phyloP scores from a whole-genome alignment of 2,888 invertebrate genomes.

The Callyntrura guangdongensis region DNA sequence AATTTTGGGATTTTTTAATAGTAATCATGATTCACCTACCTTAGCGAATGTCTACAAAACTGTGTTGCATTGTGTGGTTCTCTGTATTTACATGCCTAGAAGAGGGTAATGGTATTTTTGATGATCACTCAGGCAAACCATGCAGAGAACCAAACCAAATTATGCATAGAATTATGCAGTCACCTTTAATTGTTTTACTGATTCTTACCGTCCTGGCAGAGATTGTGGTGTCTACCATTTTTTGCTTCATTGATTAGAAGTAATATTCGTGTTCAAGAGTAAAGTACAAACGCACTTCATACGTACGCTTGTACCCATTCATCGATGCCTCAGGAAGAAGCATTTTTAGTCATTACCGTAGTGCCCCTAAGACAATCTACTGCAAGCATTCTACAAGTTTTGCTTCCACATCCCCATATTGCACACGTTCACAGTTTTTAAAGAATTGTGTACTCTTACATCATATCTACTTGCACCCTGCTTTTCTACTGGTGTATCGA shows the following conservation, averaged over 20 bases:
- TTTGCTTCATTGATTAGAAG: constrained; percentile 39
- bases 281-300: neutral
- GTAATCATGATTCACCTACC: constrained; percentile 29
- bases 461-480: constrained; percentile 45
- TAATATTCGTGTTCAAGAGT: constrained; percentile 32
- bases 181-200: constrained; percentile 27
- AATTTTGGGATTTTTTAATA: constrained; percentile 42
- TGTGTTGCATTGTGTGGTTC: neutral
- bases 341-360: constrained; percentile 61
- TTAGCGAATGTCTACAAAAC: neutral
- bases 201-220: neutral
- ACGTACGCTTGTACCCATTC: constrained; percentile 26
- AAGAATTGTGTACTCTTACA: constrained; percentile 7
- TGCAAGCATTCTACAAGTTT: constrained; percentile 31
- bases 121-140: neutral
- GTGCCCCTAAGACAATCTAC: constrained; percentile 49
- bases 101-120: neutral
- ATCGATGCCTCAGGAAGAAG: constrained; percentile 74
- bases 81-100: neutral
- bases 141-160: too few species aligned
- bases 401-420: constrained; percentile 54
- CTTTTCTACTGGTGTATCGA: constrained; percentile 14
- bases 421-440: neutral
- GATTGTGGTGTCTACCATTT: neutral
- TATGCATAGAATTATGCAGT: neutral